Percentiles rank a stretch among this genome's conserved stretches.
These are phyloP conservation scores for Pseudolaguvia tuberculata DNA, from an alignment of 2,113 vertebrate species.

Conservation along the genomic window DNA sequence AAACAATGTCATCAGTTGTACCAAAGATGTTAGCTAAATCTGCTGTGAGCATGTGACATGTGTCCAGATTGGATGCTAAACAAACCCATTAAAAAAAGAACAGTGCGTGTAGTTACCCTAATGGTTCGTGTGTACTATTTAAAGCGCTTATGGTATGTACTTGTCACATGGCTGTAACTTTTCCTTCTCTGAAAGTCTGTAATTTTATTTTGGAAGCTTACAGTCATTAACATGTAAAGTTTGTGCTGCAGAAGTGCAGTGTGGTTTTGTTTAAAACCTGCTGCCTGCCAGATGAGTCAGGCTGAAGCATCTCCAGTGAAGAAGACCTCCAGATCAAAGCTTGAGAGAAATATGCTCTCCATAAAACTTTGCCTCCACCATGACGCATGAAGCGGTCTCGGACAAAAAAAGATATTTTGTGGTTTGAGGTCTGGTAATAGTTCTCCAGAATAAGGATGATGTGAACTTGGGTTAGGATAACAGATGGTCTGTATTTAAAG, in stretches of 20 bases:
- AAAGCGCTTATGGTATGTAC: background rate
- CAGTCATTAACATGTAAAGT: constrained; percentile 13
- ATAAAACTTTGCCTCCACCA: constrained; percentile 57
- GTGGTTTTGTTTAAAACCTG: constrained; percentile 59
- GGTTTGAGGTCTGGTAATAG: constrained; percentile 37
- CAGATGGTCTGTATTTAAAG: constrained; percentile 35
- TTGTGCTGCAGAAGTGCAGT: constrained; percentile 45
- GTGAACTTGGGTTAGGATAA: constrained; percentile 40
- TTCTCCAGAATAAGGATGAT: constrained; percentile 43
- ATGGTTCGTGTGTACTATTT: background rate
- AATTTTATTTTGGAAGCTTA: constrained; percentile 3
- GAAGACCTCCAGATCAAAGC: constrained; percentile 65
- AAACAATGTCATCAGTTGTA: background rate
- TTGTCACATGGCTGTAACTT: background rate
- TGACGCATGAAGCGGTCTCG: constrained; percentile 53
- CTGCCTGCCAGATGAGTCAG: constrained; percentile 55
- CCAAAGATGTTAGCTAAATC: background rate
- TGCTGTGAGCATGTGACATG: background rate
- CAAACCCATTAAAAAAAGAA: too few species aligned
- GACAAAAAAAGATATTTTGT: constrained; percentile 44
- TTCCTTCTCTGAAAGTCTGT: background rate
- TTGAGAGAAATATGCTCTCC: constrained; percentile 56
- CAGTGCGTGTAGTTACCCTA: background rate
- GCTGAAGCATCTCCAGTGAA: constrained; percentile 55
- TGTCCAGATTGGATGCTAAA: background rate